A percentile compares a stretch with the other conserved stretches of the same genome.
Evolutionary conservation across 1,140 invertebrate genomes (phyloP).

Genomic region (Magallana gigas): DNA sequence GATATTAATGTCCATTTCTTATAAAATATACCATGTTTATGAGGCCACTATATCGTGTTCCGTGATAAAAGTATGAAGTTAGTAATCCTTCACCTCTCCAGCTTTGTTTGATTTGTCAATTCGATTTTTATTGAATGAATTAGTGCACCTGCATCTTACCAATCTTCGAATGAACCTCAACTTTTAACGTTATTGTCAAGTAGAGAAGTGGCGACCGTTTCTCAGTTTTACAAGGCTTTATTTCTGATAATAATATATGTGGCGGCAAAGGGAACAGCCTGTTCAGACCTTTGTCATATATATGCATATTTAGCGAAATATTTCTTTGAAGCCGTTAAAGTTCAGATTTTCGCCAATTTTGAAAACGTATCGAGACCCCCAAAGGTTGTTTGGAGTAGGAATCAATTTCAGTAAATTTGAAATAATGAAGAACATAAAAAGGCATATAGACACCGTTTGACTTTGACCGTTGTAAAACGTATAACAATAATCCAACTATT

Average conservation of each 20-base stretch:
- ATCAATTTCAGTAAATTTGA: too few relatives aligned
- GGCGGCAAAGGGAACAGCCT: too few relatives aligned
- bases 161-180: background rate
- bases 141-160: background rate
- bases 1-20: constrained; percentile 1
- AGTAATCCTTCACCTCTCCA: background rate
- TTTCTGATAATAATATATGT: background rate
- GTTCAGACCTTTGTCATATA: too few relatives aligned
- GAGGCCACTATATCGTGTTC: background rate
- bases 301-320: too few relatives aligned
- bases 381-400: too few relatives aligned
- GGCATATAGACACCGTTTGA: too few relatives aligned
- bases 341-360: too few relatives aligned
- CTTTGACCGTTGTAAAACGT: too few relatives aligned
- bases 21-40: constrained; percentile 1
- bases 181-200: background rate
- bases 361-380: too few relatives aligned
- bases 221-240: background rate
- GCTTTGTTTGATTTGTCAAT: background rate
- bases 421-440: too few relatives aligned
- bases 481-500: too few relatives aligned
- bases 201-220: background rate
- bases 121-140: constrained; percentile 1
- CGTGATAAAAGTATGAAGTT: background rate
- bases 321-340: too few relatives aligned